Base-by-base conservation (phyloP, 2,888 invertebrate species). In the Diplazon laetatorius region DNA sequence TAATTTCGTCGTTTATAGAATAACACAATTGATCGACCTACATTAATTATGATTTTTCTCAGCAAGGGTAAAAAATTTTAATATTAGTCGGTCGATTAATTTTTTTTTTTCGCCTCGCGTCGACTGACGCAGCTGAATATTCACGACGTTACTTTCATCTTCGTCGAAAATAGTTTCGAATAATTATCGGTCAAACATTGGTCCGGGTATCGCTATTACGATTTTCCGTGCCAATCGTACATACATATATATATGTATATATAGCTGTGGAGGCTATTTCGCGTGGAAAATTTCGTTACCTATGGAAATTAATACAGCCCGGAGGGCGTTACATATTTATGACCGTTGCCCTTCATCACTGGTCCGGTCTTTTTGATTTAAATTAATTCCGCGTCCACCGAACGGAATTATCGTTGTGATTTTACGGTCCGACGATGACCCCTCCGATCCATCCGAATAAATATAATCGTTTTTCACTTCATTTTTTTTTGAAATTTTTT, bases 291-390 rank as follows among this genome's bases (percentile, higher is more conserved):
- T 74, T 60, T 78, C 71, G 87, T 87, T 87, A 87, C 84, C 83
- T 82, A 85, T 85, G 85, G 84, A 87, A 87, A 87, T 88, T 87
- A 87, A 87, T 86, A 86, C 84, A 83, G 84, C 72, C 79, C 74
- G 70, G 37, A 69, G 68, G 72, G 79, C 78, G 71, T 84, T 88
- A 85, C 76, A 81, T 85, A 88, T 89, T 88, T 84, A 88, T 87
- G 82, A 81, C 52, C 52, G 48, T 46, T 62, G 44, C 68, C 60
- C 70, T 50, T 50, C 55, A 12, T 39, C 75, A 46, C 57, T 37
- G 22, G 35, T 46, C 59, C 1, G 48, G 48, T 63, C 57, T 62
- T 62, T 66, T 62, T 66, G 25, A 44, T 70, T 69, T 74, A 84
- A 87, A 88, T 88, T 87, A 88, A 81, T 89, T 88, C 86, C 84